phyloP scores from a whole-genome alignment of 2,888 invertebrate species.

The Andrena fulva region DNA sequence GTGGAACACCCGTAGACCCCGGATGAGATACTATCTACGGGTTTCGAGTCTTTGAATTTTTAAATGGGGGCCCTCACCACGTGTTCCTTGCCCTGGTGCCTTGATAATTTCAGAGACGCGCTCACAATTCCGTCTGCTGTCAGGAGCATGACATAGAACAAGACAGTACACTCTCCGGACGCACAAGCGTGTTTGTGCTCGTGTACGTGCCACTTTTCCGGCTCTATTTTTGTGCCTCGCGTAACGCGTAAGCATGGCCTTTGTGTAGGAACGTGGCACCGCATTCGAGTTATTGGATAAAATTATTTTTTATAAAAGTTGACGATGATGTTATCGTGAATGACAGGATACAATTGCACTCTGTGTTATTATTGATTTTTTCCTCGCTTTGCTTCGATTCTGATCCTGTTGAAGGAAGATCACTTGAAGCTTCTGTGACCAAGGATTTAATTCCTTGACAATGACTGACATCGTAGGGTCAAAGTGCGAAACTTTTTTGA shows the following conservation, averaged over 20 bases:
- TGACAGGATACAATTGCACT: no score
- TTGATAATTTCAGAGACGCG: conserved; percentile 72
- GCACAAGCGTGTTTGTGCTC: conserved; percentile 36
- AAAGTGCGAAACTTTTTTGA: no score
- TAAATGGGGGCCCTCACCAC: conserved; percentile 45
- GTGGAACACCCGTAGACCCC: conserved; percentile 46
- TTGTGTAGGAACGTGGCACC: not conserved
- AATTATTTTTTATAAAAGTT: no score
- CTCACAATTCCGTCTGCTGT: conserved; percentile 64
- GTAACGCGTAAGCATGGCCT: not conserved
- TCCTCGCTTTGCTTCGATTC: no score
- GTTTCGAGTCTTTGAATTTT: conserved; percentile 67
- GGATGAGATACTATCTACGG: conserved; percentile 63
- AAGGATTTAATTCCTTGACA: no score
- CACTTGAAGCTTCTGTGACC: no score
- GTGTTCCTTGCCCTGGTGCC: conserved; percentile 67
- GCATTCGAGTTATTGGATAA: not conserved
- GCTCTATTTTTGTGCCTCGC: conserved; percentile 42
- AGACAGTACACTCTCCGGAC: conserved; percentile 47
- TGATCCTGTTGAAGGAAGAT: no score
- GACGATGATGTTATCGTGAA: no score
- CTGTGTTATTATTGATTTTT: no score
- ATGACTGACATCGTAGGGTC: no score
- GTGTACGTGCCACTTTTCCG: conserved; percentile 16
- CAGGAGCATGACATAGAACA: conserved; percentile 59